Evolutionary conservation across 2,888 invertebrate species (phyloP).

Genomic region (Mythimna impura): DNA sequence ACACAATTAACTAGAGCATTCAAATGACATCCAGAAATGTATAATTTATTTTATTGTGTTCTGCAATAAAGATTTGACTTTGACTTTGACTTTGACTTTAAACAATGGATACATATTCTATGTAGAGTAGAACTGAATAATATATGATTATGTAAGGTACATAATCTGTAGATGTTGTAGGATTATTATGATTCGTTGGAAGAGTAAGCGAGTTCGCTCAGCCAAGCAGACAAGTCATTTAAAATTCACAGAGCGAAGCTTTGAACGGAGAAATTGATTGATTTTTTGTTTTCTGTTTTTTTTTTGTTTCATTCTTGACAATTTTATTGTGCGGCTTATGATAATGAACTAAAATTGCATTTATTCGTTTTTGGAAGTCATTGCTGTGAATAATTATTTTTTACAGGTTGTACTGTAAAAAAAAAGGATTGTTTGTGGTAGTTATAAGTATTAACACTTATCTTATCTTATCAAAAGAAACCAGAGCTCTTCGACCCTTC

Average conservation of each 20-base stretch:
- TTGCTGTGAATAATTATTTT: background rate
- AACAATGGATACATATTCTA: conserved; percentile 26
- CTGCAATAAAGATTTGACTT: too few species aligned
- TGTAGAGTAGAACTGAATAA: conserved; percentile 37
- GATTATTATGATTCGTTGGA: conserved; percentile 29
- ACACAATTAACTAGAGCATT: too few species aligned
- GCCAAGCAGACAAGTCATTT: conserved; percentile 20
- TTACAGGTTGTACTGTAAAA: too few species aligned
- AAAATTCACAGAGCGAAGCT: conserved; percentile 31
- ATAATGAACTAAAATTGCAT: background rate
- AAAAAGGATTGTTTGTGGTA: too few species aligned
- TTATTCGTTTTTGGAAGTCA: background rate
- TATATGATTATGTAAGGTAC: conserved; percentile 32
- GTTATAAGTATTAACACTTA: too few species aligned
- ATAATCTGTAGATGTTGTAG: conserved; percentile 35
- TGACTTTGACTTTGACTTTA: too few species aligned
- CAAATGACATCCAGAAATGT: too few species aligned
- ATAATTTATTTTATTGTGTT: too few species aligned
- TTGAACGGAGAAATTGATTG: conserved; percentile 18
- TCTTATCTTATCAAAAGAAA: too few species aligned
- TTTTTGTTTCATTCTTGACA: background rate
- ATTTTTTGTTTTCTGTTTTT: conserved; percentile 13
- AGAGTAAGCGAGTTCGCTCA: conserved; percentile 14
- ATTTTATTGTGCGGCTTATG: background rate
- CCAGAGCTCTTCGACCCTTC: too few species aligned